Percentiles rank a stretch among this genome's conserved stretches.
Evolutionary conservation across 53 echinoderm and acorn worm species (phyloP).

Genomic region (Stichopus horrens): DNA sequence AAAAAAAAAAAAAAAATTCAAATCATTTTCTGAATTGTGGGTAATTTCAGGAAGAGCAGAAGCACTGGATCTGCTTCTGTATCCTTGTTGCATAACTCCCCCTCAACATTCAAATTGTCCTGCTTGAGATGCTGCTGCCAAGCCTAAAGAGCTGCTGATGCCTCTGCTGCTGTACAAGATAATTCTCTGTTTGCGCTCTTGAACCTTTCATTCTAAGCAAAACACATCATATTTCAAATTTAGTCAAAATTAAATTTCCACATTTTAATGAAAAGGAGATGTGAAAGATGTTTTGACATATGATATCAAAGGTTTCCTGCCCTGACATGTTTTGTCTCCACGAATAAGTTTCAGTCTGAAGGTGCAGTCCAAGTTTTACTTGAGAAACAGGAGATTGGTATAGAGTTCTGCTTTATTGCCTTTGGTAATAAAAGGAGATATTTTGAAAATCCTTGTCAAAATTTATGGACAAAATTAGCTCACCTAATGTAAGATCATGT

Average conservation of each 20-base stretch:
- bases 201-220: not conserved
- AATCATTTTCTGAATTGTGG: no score
- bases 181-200: no score
- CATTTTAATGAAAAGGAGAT: not conserved
- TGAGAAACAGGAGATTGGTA: conserved; percentile 4
- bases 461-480: conserved; percentile 46
- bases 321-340: not conserved
- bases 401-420: not conserved
- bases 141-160: no score
- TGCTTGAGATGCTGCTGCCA: no score
- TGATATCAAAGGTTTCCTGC: not conserved
- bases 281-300: conserved; percentile 10
- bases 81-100: no score
- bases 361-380: not conserved
- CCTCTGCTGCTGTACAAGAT: no score
- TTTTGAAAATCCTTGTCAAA: conserved; percentile 36
- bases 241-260: not conserved
- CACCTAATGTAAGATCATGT: conserved; percentile 38
- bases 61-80: no score
- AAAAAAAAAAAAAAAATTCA: no score
- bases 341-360: not conserved
- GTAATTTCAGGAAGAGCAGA: no score
- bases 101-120: no score
- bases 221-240: conserved; percentile 2
- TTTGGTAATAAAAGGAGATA: conserved; percentile 14